phyloP scores from a whole-genome alignment of 2,113 vertebrate genomes.

The Nestor notabilis region DNA sequence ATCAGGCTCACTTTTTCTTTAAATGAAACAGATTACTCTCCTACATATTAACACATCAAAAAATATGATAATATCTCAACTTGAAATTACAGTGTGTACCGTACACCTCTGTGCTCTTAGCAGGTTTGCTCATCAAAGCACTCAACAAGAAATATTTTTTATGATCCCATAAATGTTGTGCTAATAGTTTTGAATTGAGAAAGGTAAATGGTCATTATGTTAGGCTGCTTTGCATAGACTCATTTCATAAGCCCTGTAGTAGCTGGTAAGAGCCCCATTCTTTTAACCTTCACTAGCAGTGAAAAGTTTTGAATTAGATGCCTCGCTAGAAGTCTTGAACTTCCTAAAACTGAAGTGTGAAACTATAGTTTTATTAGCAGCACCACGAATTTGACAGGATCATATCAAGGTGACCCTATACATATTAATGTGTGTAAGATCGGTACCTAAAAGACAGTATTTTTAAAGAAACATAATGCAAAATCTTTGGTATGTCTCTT shows the following conservation, averaged over 20 bases:
- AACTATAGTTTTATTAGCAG: background rate
- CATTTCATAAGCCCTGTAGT: background rate
- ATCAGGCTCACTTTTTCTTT: background rate
- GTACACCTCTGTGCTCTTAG: background rate
- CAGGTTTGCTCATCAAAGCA: constrained; percentile 14
- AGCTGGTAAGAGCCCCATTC: background rate
- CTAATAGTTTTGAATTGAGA: background rate
- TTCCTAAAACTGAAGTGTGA: background rate
- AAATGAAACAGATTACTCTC: background rate
- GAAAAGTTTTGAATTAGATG: background rate
- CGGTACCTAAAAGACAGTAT: background rate
- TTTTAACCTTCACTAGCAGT: background rate
- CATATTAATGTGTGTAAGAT: background rate
- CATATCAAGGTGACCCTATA: background rate
- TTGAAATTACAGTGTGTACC: background rate
- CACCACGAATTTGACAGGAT: background rate
- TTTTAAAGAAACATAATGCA: background rate
- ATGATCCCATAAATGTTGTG: background rate
- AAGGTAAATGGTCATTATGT: background rate
- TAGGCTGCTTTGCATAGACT: background rate
- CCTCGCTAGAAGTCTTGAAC: background rate
- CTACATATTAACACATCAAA: constrained; percentile 11
- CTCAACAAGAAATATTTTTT: background rate
- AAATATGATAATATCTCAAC: background rate
- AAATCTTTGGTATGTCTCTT: background rate